A percentile compares a stretch with the other conserved stretches of the same genome.
phyloP scores from a whole-genome alignment of 2,113 vertebrate genomes.

The Beaufortia kweichowensis region DNA sequence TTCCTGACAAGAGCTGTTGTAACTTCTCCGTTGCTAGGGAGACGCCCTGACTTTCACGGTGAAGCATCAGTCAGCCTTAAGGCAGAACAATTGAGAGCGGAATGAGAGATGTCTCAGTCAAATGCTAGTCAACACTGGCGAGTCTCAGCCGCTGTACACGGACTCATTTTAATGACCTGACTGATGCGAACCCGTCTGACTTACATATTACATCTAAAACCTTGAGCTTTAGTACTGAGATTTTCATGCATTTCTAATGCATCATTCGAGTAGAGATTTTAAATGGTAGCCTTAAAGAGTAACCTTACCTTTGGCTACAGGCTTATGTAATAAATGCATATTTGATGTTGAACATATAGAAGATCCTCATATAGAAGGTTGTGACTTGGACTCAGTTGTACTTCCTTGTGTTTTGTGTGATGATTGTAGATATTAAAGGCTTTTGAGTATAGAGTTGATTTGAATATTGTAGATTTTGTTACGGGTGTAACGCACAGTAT shows the following conservation, averaged over 20 bases:
- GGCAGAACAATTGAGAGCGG: constrained; percentile 42
- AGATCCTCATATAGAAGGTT: neutral
- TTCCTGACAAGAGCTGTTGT: constrained; percentile 61
- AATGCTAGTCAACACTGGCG: constrained; percentile 39
- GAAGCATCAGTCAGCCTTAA: constrained; percentile 57
- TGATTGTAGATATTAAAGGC: too few species aligned
- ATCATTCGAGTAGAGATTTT: neutral
- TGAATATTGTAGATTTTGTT: too few species aligned
- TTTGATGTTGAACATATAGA: neutral
- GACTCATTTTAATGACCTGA: constrained; percentile 45
- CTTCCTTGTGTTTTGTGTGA: too few species aligned
- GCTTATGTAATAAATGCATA: neutral
- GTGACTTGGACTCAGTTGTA: neutral
- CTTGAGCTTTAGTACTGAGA: constrained; percentile 4
- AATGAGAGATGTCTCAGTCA: constrained; percentile 54
- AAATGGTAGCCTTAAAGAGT: neutral
- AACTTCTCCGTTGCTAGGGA: constrained; percentile 61
- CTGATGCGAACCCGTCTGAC: constrained; percentile 41
- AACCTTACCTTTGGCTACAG: neutral
- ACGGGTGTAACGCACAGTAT: too few species aligned
- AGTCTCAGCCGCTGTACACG: constrained; percentile 12
- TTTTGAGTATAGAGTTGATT: too few species aligned
- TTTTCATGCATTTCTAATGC: constrained; percentile 19
- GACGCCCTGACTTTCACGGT: constrained; percentile 60
- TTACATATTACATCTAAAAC: neutral